Conservation (phyloP, 2,888 invertebrate species). For the Drosophila hamatofila region DNA sequence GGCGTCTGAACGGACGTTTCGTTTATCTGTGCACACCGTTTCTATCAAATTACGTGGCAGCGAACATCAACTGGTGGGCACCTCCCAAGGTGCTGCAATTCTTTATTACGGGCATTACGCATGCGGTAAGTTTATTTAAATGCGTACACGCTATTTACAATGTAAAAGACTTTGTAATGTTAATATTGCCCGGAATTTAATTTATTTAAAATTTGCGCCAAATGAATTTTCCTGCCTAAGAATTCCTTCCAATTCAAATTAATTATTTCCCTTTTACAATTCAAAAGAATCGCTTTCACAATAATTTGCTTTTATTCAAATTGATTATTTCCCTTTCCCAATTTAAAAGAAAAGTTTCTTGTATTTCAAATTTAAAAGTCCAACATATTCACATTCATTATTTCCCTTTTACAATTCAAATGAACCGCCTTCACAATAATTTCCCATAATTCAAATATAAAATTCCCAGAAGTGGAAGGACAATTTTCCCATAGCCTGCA, state of each 20-base stretch:
- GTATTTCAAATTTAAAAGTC: no score
- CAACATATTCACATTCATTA: not conserved
- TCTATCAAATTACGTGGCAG: constrained; percentile 35
- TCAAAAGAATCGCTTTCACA: not conserved
- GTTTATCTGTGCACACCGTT: constrained; percentile 23
- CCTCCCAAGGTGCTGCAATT: constrained; percentile 42
- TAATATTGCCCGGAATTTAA: no score
- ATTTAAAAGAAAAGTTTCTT: not conserved
- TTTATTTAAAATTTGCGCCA: not conserved
- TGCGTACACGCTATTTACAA: no score
- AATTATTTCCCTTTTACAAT: not conserved
- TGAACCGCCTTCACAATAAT: not conserved
- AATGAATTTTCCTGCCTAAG: not conserved
- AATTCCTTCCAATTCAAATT: not conserved
- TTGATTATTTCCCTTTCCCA: not conserved
- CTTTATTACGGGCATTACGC: constrained; percentile 49
- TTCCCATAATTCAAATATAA: not conserved
- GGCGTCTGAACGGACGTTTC: constrained; percentile 45
- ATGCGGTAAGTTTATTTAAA: constrained; percentile 40
- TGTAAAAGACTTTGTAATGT: no score
- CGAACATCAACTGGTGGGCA: constrained; percentile 45
- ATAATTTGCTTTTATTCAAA: not conserved
- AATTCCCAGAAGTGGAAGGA: not conserved
- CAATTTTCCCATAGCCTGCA: not conserved
- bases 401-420: not conserved